Evolutionary conservation across 2,888 invertebrate species (phyloP).

Genomic region (Drosophila merina): DNA sequence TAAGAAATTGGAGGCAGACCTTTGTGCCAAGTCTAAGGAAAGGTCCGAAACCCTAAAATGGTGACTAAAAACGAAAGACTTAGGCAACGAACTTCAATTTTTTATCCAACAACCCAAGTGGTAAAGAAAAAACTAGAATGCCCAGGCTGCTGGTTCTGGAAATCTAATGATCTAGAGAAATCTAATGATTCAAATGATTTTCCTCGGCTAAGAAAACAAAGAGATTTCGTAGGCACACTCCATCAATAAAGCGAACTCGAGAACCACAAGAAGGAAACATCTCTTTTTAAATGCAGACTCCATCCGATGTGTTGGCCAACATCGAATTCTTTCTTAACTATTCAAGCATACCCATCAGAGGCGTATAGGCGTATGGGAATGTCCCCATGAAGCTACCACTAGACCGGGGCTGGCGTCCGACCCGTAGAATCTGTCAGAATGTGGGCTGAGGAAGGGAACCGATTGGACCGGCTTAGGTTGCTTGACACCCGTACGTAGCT

Average conservation of each 20-base stretch:
- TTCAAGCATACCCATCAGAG: not conserved
- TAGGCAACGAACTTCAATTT: conserved; percentile 11
- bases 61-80: conserved; percentile 6
- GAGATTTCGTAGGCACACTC: too few species aligned
- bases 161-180: too few species aligned
- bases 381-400: not conserved
- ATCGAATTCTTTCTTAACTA: too few species aligned
- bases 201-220: too few species aligned
- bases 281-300: too few species aligned
- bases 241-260: too few species aligned
- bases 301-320: too few species aligned
- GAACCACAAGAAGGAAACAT: too few species aligned
- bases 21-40: not conserved
- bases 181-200: too few species aligned
- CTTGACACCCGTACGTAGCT: conserved; percentile 15
- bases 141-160: too few species aligned
- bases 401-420: conserved; percentile 16
- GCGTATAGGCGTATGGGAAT: conserved; percentile 3
- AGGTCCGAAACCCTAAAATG: not conserved
- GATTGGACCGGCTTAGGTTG: conserved; percentile 5
- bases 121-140: not conserved
- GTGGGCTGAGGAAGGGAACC: conserved; percentile 21
- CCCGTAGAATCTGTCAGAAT: conserved; percentile 45
- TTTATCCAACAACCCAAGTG: not conserved
- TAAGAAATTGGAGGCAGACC: not conserved